Conservation (phyloP, 2,113 vertebrate genomes). For the Corapipo altera region DNA sequence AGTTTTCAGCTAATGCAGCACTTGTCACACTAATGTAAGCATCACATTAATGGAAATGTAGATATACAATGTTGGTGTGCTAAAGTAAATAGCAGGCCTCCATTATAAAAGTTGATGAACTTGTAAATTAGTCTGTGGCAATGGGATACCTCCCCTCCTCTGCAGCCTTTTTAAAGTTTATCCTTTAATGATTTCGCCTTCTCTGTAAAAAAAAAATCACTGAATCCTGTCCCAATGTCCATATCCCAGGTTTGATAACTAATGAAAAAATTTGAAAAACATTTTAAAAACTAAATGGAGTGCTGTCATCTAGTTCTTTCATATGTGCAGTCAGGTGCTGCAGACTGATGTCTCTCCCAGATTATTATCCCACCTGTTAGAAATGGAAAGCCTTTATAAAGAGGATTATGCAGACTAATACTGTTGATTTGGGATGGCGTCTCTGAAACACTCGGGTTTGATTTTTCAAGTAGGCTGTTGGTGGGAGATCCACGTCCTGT, state of each 20-base stretch:
- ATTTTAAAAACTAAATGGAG: background rate
- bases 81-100: background rate
- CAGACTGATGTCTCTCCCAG: background rate
- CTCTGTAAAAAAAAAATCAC: background rate
- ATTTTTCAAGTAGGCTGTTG: background rate
- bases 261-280: background rate
- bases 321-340: background rate
- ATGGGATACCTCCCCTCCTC: accelerated
- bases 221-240: background rate
- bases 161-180: background rate
- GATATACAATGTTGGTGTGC: background rate
- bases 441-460: background rate
- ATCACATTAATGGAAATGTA: background rate
- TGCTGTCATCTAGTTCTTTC: background rate
- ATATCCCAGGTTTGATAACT: background rate
- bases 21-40: background rate
- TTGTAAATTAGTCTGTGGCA: background rate
- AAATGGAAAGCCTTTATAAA: background rate
- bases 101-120: background rate
- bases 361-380: background rate
- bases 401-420: background rate
- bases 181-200: background rate
- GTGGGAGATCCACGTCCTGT: background rate
- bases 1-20: background rate
- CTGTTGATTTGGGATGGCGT: background rate